These are phyloP conservation scores for Theodoxus fluviatilis DNA, from an alignment of 2,888 invertebrate species.

Conservation along the genomic window DNA sequence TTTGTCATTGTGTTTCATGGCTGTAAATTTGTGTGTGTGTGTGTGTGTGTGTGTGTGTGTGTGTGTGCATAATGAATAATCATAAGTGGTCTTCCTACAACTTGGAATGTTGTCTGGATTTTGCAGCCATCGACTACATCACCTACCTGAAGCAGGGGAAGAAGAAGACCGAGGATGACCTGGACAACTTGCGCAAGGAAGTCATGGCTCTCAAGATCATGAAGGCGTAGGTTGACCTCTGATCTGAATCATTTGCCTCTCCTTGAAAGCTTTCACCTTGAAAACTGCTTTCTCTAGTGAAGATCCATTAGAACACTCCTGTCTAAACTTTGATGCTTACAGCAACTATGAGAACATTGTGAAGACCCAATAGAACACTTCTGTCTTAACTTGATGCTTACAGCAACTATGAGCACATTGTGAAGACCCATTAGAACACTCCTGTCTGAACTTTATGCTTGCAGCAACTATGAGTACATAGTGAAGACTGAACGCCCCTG, in stretches of 20 bases:
- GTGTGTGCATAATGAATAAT: background rate
- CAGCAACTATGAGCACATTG: too few relatives aligned
- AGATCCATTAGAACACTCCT: too few relatives aligned
- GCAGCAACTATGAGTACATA: constrained; percentile 89
- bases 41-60: background rate
- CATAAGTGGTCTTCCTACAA: background rate
- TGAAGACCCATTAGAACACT: too few relatives aligned
- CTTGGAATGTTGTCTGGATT: constrained; percentile 24
- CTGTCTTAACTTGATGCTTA: constrained; percentile 19
- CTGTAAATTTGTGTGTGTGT: background rate
- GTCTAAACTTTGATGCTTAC: too few relatives aligned
- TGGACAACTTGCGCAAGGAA: constrained; percentile 68
- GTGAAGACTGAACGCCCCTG: too few relatives aligned
- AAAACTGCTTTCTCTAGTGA: too few relatives aligned
- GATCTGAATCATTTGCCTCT: background rate
- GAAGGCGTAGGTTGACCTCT: constrained; percentile 71
- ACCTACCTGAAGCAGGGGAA: constrained; percentile 90
- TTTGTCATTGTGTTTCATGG: background rate
- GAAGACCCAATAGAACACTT: too few relatives aligned
- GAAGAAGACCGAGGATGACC: constrained; percentile 92
- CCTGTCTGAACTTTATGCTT: constrained; percentile 29
- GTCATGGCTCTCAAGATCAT: constrained; percentile 83
- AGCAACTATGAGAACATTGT: too few relatives aligned
- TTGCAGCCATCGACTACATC: constrained; percentile 67
- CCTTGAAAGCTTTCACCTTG: too few relatives aligned